Percentiles rank a stretch among this genome's conserved stretches.
Conservation (phyloP, 2,113 vertebrate species). For the Sciurus niger region DNA sequence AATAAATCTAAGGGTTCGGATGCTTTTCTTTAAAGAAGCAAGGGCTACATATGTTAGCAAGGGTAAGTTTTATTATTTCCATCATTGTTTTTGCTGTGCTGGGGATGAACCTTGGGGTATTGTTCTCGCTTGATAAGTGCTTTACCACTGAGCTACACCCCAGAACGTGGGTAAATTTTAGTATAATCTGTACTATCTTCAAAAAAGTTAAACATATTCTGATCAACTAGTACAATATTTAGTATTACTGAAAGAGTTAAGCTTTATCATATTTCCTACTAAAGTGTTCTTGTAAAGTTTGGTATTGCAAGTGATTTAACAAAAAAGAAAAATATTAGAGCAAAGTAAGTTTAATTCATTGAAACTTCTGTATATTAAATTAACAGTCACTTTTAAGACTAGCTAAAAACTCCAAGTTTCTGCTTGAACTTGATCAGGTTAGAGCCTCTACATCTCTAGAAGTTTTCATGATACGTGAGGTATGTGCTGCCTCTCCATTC, state of each 20-base stretch:
- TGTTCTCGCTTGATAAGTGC: background rate
- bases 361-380: background rate
- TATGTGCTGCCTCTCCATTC: fast-evolving
- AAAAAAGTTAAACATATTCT: background rate
- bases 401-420: background rate
- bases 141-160: background rate
- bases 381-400: background rate
- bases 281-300: background rate
- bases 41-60: background rate
- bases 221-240: background rate
- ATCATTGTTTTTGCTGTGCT: background rate
- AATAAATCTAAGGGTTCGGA: background rate
- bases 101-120: background rate
- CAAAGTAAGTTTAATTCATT: background rate
- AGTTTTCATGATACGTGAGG: background rate
- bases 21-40: background rate
- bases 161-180: background rate
- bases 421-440: background rate
- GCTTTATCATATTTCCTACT: background rate
- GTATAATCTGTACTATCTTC: background rate
- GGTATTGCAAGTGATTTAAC: background rate
- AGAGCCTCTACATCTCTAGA: background rate
- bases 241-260: background rate
- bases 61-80: background rate
- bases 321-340: background rate